Evolutionary conservation across 1,140 invertebrate species (phyloP).

Genomic region (Drosophila ercepeae): DNA sequence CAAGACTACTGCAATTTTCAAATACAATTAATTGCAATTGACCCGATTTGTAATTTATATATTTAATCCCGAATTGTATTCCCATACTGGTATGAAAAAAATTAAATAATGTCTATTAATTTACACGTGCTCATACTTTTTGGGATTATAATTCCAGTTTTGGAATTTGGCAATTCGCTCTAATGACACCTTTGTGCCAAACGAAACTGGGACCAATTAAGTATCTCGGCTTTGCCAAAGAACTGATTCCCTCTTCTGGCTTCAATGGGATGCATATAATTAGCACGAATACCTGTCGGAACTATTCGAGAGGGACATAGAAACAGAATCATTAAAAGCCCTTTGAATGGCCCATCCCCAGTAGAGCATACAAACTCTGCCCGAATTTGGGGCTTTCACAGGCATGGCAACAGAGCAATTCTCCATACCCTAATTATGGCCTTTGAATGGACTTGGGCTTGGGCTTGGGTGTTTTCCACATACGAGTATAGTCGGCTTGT

Average conservation of each 20-base stretch:
- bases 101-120: constrained; percentile 38
- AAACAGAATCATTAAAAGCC: constrained; percentile 27
- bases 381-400: constrained; percentile 7
- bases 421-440: background rate
- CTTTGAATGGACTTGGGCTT: background rate
- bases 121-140: constrained; percentile 15
- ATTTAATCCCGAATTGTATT: constrained; percentile 40
- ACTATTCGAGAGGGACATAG: constrained; percentile 9
- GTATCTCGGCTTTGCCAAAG: constrained; percentile 8
- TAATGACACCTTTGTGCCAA: background rate
- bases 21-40: constrained; percentile 77
- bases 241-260: background rate
- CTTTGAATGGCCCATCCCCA: constrained; percentile 19
- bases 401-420: background rate
- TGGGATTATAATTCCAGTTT: constrained; percentile 32
- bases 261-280: constrained; percentile 17
- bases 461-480: constrained; percentile 1
- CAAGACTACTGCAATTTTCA: constrained; percentile 60
- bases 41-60: constrained; percentile 67
- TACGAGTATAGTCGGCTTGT: constrained; percentile 23
- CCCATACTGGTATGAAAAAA: constrained; percentile 17
- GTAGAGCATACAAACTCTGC: constrained; percentile 1
- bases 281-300: constrained; percentile 9
- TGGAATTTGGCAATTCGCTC: background rate
- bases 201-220: constrained; percentile 9